Percentiles rank a stretch among this genome's conserved stretches.
phyloP scores from a whole-genome alignment of 1,140 invertebrate species.

The Drosophila lini region DNA sequence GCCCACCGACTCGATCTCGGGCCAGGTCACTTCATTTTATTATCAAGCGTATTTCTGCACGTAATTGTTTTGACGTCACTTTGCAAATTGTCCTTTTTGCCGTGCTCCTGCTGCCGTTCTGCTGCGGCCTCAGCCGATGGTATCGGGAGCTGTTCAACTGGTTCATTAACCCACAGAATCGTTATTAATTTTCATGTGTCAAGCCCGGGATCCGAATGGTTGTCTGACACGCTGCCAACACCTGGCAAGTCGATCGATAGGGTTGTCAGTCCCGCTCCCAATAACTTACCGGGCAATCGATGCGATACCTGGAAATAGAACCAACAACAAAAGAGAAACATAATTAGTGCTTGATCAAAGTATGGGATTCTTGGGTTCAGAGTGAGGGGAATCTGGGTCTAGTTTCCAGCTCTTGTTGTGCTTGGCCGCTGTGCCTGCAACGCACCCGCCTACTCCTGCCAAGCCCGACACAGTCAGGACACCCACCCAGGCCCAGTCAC shows the following conservation, averaged over 20 bases:
- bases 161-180: conserved; percentile 63
- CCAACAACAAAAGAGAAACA: conserved; percentile 7
- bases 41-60: conserved; percentile 79
- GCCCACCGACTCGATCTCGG: not conserved
- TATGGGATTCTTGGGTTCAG: not conserved
- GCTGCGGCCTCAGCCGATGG: conserved; percentile 13
- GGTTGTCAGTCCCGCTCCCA: not conserved
- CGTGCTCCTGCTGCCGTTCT: not conserved
- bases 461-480: not conserved
- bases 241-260: conserved; percentile 45
- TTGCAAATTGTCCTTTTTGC: conserved; percentile 73
- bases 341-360: conserved; percentile 11
- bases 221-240: conserved; percentile 39
- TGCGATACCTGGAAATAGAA: conserved; percentile 33
- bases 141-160: conserved; percentile 41
- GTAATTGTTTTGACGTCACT: conserved; percentile 82
- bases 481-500: not conserved
- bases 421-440: conserved; percentile 32
- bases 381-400: not conserved
- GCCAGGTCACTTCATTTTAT: conserved; percentile 74
- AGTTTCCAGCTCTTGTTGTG: conserved; percentile 14
- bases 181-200: conserved; percentile 62
- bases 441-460: conserved; percentile 5
- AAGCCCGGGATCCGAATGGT: conserved; percentile 30
- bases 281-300: conserved; percentile 20